phyloP scores from a whole-genome alignment of 2,888 invertebrate genomes.

The Caenorhabditis virilis region DNA sequence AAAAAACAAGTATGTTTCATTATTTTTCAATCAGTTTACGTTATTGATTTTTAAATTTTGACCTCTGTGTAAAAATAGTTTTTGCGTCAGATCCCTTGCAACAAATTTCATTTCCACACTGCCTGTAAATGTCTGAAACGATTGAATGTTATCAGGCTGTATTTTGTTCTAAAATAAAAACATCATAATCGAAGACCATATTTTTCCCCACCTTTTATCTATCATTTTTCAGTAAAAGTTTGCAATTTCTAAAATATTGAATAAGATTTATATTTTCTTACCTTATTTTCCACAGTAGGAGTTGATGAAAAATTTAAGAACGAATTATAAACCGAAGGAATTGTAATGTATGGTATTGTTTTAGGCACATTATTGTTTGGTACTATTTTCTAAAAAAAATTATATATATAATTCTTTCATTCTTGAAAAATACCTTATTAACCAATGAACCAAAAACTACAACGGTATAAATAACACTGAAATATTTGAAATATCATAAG shows the following conservation, averaged over 20 bases:
- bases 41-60: slow-evolving; percentile 15
- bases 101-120: slow-evolving; percentile 20
- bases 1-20: not conserved
- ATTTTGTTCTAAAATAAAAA: too few species aligned
- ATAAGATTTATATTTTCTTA: slow-evolving; percentile 1
- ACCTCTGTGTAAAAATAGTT: slow-evolving; percentile 31
- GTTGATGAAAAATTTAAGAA: slow-evolving; percentile 18
- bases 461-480: slow-evolving; percentile 27
- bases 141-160: too few species aligned
- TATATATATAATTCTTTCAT: not conserved
- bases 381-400: slow-evolving; percentile 12
- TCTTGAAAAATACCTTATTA: slow-evolving; percentile 5
- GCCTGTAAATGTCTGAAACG: slow-evolving; percentile 27
- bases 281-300: slow-evolving; percentile 5
- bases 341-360: slow-evolving; percentile 30
- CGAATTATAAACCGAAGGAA: slow-evolving; percentile 26
- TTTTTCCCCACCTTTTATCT: too few species aligned
- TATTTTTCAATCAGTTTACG: slow-evolving; percentile 2
- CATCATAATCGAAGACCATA: too few species aligned
- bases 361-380: slow-evolving; percentile 31
- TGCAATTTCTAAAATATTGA: not conserved
- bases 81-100: slow-evolving; percentile 26
- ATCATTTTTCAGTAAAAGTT: not conserved
- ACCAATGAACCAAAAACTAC: slow-evolving; percentile 34
- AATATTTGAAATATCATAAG: slow-evolving; percentile 4